A percentile compares a stretch with the other conserved stretches of the same genome.
These are phyloP conservation scores for Cactoblastis cactorum DNA, from an alignment of 2,888 invertebrate species.

Conservation along the genomic window DNA sequence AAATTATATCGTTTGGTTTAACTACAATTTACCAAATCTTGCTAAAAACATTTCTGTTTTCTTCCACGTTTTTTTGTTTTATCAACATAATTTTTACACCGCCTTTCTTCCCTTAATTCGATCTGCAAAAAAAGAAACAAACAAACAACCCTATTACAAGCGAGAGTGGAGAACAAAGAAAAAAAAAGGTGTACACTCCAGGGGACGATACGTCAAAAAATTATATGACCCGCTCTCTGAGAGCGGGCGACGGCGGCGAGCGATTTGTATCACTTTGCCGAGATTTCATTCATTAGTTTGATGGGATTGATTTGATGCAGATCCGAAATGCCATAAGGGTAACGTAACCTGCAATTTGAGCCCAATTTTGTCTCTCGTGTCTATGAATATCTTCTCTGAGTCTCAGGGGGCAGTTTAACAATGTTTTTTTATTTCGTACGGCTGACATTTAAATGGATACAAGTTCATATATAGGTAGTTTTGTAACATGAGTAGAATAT, in stretches of 20 bases:
- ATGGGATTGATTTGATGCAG: conserved; percentile 15
- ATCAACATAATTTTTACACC: not conserved
- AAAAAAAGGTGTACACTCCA: conserved; percentile 50
- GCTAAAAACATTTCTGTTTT: no score
- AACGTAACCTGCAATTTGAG: not conserved
- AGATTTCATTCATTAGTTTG: conserved; percentile 18
- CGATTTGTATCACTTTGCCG: conserved; percentile 24
- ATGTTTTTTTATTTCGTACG: not conserved
- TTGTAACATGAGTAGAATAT: no score
- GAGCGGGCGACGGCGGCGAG: conserved; percentile 9
- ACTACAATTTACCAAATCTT: no score
- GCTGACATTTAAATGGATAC: not conserved
- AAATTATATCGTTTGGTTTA: no score
- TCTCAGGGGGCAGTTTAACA: not conserved
- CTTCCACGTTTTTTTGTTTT: not conserved
- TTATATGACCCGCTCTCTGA: conserved; percentile 44
- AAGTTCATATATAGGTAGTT: no score
- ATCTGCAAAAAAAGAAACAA: conserved; percentile 27
- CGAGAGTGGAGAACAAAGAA: conserved; percentile 50
- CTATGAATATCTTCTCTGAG: not conserved
- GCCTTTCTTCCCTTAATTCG: not conserved
- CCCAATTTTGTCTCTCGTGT: not conserved
- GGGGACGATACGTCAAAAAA: conserved; percentile 61
- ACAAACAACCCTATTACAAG: conserved; percentile 47
- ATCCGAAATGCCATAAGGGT: not conserved